phyloP scores from a whole-genome alignment of 2,113 vertebrate species.

The Silurus glanis region DNA sequence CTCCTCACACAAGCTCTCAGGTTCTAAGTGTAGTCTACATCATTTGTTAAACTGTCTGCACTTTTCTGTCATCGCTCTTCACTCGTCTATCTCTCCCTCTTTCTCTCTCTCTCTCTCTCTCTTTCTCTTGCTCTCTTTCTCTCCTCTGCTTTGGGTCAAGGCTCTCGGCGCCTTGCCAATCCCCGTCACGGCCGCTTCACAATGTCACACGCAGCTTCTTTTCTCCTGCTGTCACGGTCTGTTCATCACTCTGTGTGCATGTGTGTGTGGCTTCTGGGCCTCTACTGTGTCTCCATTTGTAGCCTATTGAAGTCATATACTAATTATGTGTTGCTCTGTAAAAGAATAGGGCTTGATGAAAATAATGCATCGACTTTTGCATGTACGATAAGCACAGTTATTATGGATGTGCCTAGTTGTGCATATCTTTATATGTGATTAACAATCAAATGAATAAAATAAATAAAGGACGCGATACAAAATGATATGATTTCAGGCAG shows the following conservation, averaged over 20 bases:
- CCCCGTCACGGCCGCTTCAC: constrained; percentile 43
- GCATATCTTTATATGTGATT: background rate
- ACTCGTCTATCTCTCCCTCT: background rate
- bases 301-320: background rate
- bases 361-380: background rate
- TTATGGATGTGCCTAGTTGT: too few relatives aligned
- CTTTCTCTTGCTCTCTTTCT: background rate
- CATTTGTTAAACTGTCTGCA: constrained; percentile 40
- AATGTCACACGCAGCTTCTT: constrained; percentile 44
- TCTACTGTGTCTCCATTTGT: constrained; percentile 20
- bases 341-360: background rate
- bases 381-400: background rate
- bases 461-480: background rate
- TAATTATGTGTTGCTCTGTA: background rate
- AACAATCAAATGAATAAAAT: background rate
- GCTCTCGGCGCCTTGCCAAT: constrained; percentile 40
- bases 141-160: constrained; percentile 35
- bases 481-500: background rate
- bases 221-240: constrained; percentile 41
- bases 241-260: constrained; percentile 10
- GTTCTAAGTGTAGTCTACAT: constrained; percentile 21
- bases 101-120: constrained; percentile 3
- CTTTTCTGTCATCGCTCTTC: constrained; percentile 34
- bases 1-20: background rate
- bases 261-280: constrained; percentile 17